Base-by-base conservation (phyloP, 2,888 invertebrate genomes). In the Drosophila pseudotakahashii region DNA sequence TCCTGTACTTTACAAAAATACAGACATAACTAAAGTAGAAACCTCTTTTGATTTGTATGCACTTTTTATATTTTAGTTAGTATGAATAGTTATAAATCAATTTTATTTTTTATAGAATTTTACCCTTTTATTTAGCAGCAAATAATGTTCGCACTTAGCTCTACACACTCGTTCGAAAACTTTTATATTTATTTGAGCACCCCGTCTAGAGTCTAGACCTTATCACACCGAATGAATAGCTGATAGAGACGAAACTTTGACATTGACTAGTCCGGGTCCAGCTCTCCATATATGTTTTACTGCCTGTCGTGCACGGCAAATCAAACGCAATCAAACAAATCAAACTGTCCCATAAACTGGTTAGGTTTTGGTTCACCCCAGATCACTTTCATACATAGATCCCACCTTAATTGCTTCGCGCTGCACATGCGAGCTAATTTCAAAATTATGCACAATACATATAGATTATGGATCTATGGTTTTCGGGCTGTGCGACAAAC, bases 401-500 rank as follows among this genome's bases (percentile, higher is more conserved):
- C 34, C 0, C 23, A 37, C 37, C 10, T n/a, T 50, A 63, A 63
- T 50, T 36, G 36, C 47, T 36, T 44, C 63, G 10, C 37, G 10
- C 26, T 66, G 64, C 64, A 45, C 66, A 66, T 39, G 53, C 44
- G 23, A 19, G 58, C 36, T 26, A 44, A 67, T 70, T 58, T 67
- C 70, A 37, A 37, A 69, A 42, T 39, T 47, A 41, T 39, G 62
- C 37, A 23, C 30, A 44, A 16, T 53, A 23, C 37, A 32, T 37
- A 53, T 50, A 41, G 61, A 45, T 66, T 37, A n/a, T 42, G 41
- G 57, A 74, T 71, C 50, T 47, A 39, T 61, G 53, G 26, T 53
- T 39, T 50, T 34, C 53, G 34, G 73, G 50, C 58, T 63, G 66
- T 73, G 85, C 63, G 77, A 77, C 83, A 86, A 75, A 76, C 86